phyloP scores from a whole-genome alignment of 2,113 vertebrate genomes.

The Ptychochromis oligacanthus region DNA sequence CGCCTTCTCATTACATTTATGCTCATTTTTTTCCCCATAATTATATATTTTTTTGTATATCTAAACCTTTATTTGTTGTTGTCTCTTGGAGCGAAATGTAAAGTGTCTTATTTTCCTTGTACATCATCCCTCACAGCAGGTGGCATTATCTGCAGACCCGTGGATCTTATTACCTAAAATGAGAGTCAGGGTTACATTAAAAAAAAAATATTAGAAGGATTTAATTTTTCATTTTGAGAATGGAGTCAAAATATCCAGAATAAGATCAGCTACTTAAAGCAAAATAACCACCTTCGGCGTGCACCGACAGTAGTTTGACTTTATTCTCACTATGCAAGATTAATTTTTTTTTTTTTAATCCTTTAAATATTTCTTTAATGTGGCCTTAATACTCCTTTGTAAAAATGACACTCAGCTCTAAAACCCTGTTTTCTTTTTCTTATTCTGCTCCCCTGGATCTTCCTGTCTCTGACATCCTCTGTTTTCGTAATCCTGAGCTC shows the following conservation, averaged over 20 bases:
- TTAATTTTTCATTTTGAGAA: not conserved
- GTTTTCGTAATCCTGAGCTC: conserved; percentile 31
- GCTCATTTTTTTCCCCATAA: conserved; percentile 39
- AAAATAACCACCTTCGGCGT: not conserved
- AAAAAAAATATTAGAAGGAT: too few relatives aligned
- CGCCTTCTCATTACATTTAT: conserved; percentile 34
- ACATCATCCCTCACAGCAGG: conserved; percentile 42
- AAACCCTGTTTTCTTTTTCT: not conserved
- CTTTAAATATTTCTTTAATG: not conserved
- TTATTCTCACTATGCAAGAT: too few relatives aligned
- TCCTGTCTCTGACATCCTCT: not conserved
- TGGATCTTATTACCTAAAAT: conserved; percentile 33
- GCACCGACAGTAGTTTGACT: not conserved
- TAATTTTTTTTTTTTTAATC: too few relatives aligned
- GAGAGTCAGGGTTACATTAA: conserved; percentile 1
- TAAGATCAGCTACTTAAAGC: not conserved
- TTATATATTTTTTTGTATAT: conserved; percentile 72
- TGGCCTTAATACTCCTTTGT: not conserved
- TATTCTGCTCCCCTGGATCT: not conserved
- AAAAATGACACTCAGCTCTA: conserved; percentile 40
- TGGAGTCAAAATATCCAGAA: not conserved
- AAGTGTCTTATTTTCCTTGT: conserved; percentile 72
- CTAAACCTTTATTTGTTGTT: conserved; percentile 57
- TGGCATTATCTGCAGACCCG: conserved; percentile 24
- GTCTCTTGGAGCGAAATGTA: conserved; percentile 57